Evolutionary conservation across 92 coral and sea anemone species (phyloP), one percentile per base, ranked within the genome.

Genomic region (Palythoa grandis): DNA sequence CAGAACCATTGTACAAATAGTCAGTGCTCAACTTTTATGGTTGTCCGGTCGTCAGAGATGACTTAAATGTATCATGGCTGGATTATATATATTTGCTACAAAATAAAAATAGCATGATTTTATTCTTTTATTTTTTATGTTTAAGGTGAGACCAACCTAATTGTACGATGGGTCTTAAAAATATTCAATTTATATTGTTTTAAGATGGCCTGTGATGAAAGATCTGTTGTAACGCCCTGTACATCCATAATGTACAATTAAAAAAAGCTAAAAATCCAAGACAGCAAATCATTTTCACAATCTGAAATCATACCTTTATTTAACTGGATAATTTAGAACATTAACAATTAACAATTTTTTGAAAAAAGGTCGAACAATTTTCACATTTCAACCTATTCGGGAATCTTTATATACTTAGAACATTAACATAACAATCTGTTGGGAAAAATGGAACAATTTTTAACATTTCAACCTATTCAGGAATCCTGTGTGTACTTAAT

Each of bases 201-300:
- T 61, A 61, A 61, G 22, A 61, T 61, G 68, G 68, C 29, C 68
- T 61, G 68, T 61, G 29, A 61, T 61, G 68, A 61, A 16, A 61
- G 68, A 61, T 61, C 22, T 61, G 68, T 61, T 61, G 24, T 61
- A 61, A 61, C 68, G 22, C 22, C 68, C 68, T n/a, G 68, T 61
- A 61, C 68, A 61, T 17, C 68, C 24, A 17, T 19, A 61, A 61
- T 15, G 68, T 61, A 61, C 22, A 61, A 61, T 61, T n/a, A 61
- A 17, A 61, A 61, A 15, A 16, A 61, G 68, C 68, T 61, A 61
- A 61, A 61, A 61, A 61, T 61, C 68, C 29, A 61, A n/a, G 29
- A 61, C 24, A 61, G 68, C 68, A 61, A 61, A 61, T 61, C 68
- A 61, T n/a, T 61, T 61, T 61, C 68, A 61, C 68, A 61, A 61